A percentile compares a stretch with the other conserved stretches of the same genome.
Conservation (phyloP, 1,140 invertebrate species). For the Scaptomyza pallida region DNA sequence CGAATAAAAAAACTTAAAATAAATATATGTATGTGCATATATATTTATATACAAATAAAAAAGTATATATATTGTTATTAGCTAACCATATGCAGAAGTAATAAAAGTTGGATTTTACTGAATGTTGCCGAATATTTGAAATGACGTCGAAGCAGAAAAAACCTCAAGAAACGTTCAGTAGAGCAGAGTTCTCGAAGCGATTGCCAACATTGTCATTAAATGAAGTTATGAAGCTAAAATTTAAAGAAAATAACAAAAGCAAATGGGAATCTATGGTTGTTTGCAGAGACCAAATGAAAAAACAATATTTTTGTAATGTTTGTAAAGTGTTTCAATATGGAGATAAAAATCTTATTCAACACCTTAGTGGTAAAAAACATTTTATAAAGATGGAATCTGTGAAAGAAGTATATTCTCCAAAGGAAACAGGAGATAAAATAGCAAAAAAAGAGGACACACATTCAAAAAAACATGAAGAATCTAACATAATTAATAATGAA, state of each 20-base stretch:
- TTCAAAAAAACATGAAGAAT: background rate
- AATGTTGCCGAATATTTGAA: conserved; percentile 17
- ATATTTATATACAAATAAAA: conserved; percentile 19
- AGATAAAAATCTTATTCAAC: conserved; percentile 62
- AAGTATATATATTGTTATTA: too few relatives aligned
- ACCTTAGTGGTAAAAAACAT: conserved; percentile 69
- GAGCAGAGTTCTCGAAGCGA: conserved; percentile 36
- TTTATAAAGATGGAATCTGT: conserved; percentile 31
- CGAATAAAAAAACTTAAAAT: conserved; percentile 21
- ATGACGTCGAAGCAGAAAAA: conserved; percentile 42
- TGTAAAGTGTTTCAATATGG: conserved; percentile 59
- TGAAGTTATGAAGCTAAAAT: conserved; percentile 47
- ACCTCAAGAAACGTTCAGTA: conserved; percentile 34
- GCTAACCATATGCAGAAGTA: conserved; percentile 44
- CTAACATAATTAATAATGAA: background rate
- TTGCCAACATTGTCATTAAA: conserved; percentile 55
- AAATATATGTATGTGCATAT: background rate
- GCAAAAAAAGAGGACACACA: background rate
- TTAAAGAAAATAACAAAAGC: background rate
- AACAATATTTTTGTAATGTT: conserved; percentile 49
- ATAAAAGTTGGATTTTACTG: conserved; percentile 21
- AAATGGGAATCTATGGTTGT: conserved; percentile 50
- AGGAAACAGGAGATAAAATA: background rate
- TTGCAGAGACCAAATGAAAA: conserved; percentile 20
- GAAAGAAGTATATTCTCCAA: conserved; percentile 25